Base-by-base conservation (phyloP, 1,140 invertebrate species). In the Drosophila nigrodunni region DNA sequence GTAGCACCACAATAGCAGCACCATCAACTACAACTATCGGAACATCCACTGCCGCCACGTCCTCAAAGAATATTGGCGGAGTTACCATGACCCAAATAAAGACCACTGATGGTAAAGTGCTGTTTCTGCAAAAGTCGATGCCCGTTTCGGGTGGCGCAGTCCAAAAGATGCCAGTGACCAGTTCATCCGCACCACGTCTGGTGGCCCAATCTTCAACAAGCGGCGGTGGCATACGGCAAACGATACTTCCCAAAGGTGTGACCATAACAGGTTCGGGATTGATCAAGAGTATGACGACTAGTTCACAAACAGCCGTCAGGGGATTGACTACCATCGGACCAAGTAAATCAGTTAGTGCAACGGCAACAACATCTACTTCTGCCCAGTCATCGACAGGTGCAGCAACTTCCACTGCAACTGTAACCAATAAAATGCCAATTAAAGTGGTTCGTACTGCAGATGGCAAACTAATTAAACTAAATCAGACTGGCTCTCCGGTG, bases 401-500 rank as follows among this genome's bases (percentile, higher is more conserved):
- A 7, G 8, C 8, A 39, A 39, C 2, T 39, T 3, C 37, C 50
- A 6, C 62, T 39, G 34, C 54, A 55, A 30, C 49, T 21, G 7
- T 39, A 39, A 37, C 37, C 35, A 66, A 60, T 13, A 70, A 49
- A 47, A 57, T 87, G 47, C 67, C 79, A 9, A 74, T 92, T 8
- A 89, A 92, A 46, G 68, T 92, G 7, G 66, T 92, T 18, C 88
- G 88, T 2, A 88, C 82, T 4, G 30, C 85, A 1, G 91, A 85
- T 77, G 91, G 91, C 1, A 90, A 81, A 39, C 62, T 90, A 1
- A 79, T 90, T 0, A 89, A 85, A 43, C 18, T 89, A 5, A 89
- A 89, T 57, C 82, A 73, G 34, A 21, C 64, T 3, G 30, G n/a
- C 21, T n/a, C 83, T 2, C 37, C 83, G 7, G 18, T 90, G 25